Evolutionary conservation across 2,113 vertebrate species (phyloP), one percentile per base, ranked within the genome.

Genomic region (Labrus mixtus): DNA sequence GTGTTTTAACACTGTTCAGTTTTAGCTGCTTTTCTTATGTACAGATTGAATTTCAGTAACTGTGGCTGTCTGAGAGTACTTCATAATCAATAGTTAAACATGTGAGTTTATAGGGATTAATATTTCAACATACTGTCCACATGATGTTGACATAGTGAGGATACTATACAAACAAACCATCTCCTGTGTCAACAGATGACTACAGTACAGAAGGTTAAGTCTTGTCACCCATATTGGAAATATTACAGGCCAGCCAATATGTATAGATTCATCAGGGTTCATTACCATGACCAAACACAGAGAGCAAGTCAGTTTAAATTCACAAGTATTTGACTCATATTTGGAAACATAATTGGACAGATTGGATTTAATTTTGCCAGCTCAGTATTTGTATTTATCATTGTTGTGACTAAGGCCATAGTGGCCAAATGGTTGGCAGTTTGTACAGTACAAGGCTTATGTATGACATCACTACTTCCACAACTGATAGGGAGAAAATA

Each of bases 11-110:
- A 61, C 19, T 51, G 51, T 33, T 77, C n/a, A 54, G 37, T 33
- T 23, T 36, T 20, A 59, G 17, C 41, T n/a, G 33, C 36, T 11
- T 64, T 41, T 61, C n/a, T 48, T 10, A 25, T 50, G 67, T 48
- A 59, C 41, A 25, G 3, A 11, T 39, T 39, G 55, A 48, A 15
- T 60, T 39, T 72, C 48, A 53, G 58, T 33, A 39, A 51, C 61
- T 51, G 58, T 43, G 17, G 58, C 39, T 78, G 33, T 25, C 25
- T 25, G 25, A 29, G 36, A 67, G 48, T 73, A 79, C n/a, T n/a
- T n/a, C n/a, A n/a, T 68, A 75, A 82, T 70, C 16, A 45, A 33
- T 19, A 66, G 58, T 72, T 78, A 76, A 81, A 79, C 79, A 79
- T 29, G 19, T 55, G 50, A 29, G 67, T 78, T 48, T 56, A 17